Conservation (phyloP, 2,797 vertebrate species). For the Pangasius djambal region DNA sequence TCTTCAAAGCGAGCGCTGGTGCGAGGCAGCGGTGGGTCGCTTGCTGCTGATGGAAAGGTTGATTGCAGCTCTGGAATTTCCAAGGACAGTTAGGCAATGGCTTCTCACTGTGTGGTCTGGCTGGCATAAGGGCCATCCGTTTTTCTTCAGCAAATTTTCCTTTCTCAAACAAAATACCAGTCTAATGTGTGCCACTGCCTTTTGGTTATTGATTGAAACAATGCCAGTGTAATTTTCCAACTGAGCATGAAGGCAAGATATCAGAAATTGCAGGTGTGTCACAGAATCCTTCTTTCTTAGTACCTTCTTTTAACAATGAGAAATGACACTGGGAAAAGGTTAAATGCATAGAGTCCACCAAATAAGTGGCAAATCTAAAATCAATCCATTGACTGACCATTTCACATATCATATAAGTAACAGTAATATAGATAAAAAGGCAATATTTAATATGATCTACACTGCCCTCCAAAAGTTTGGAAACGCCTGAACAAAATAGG, state of each 20-base stretch:
- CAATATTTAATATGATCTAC: too few species aligned
- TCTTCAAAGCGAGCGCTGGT: conserved; percentile 66
- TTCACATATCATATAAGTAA: not conserved
- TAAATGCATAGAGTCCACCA: not conserved
- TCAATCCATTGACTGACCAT: not conserved
- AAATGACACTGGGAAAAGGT: not conserved
- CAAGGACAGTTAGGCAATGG: conserved; percentile 59
- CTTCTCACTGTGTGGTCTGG: conserved; percentile 75
- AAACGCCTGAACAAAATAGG: too few species aligned
- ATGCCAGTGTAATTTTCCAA: not conserved
- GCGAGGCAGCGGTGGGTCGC: conserved; percentile 63
- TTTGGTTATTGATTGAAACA: conserved; percentile 49
- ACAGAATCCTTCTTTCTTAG: not conserved
- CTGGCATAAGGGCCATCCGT: conserved; percentile 33
- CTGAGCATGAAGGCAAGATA: not conserved
- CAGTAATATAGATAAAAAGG: not conserved
- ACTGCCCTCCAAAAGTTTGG: too few species aligned
- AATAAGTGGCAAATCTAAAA: not conserved
- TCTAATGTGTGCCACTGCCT: not conserved
- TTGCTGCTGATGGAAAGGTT: conserved; percentile 63
- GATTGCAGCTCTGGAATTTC: conserved; percentile 70
- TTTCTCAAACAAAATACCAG: conserved; percentile 24
- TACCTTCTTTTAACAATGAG: not conserved
- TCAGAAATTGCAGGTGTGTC: not conserved
- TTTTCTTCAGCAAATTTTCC: conserved; percentile 44